A percentile compares a stretch with the other conserved stretches of the same genome.
phyloP scores from a whole-genome alignment of 2,113 vertebrate species.

The Callopanchax toddi region DNA sequence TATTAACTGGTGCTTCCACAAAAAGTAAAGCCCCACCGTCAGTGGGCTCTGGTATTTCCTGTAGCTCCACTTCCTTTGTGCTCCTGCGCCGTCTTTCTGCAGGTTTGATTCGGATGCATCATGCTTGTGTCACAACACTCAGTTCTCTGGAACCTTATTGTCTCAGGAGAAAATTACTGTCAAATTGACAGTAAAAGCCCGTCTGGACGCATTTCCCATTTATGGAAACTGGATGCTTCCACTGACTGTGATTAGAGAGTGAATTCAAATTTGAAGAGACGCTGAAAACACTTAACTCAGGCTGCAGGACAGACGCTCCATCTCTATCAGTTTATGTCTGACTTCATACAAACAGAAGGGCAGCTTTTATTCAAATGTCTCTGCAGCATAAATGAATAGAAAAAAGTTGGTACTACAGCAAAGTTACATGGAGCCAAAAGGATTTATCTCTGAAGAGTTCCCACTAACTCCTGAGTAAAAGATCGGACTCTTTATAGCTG shows the following conservation, averaged over 20 bases:
- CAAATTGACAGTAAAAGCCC: not conserved
- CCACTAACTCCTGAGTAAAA: not conserved
- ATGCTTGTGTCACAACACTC: slow-evolving; percentile 7
- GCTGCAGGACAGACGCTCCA: not conserved
- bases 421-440: no score
- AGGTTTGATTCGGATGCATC: not conserved
- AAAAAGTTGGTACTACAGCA: no score
- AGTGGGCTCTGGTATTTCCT: slow-evolving; percentile 16
- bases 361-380: not conserved
- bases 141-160: not conserved
- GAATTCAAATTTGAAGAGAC: not conserved
- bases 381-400: no score
- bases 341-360: no score
- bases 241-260: not conserved
- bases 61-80: not conserved
- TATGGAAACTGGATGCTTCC: not conserved
- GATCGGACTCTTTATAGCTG: not conserved
- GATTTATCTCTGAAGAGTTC: no score
- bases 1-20: slow-evolving; percentile 1
- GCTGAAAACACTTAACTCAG: not conserved
- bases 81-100: not conserved
- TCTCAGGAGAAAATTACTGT: not conserved
- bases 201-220: slow-evolving; percentile 13
- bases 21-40: not conserved
- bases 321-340: not conserved